Evolutionary conservation across 2,888 invertebrate species (phyloP), one percentile per base, ranked within the genome.

Genomic region (Drosophila leonis): DNA sequence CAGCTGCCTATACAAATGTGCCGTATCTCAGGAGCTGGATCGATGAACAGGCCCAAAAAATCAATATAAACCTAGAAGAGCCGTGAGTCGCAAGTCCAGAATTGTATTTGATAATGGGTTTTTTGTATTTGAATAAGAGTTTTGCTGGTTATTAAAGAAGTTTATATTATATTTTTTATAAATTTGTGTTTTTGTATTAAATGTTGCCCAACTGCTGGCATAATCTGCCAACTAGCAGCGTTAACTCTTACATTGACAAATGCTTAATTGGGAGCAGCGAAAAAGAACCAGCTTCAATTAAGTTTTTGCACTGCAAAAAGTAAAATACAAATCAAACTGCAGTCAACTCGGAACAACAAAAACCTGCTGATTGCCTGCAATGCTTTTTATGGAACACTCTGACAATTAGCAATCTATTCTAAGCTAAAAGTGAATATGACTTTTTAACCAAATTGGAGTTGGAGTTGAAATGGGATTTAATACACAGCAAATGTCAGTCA

Each of bases 1-100:
- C 96, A 0, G 96, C 96, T 0, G 96, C 96, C 0, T 97, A 97
- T 86, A 95, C 95, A 0, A 95, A 96, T 88, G 94, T 97, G 0
- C 94, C 95, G 0, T 88, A 93, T 35, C 93, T 95, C 3, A 93
- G 95, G 0, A 91, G 92, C 31, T 97, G 97, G 97, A 95, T 97
- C 74, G 95, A 95, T 78, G 74, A 79, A 1, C 61, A 81, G 37
- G 39, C 74, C 1, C 42, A 60, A 0, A 70, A 62, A 24, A 67
- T 64, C n/a, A 72, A 71, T 9, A 31, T 91, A 0, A 59, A 74
- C 1, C 29, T 72, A 1, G 62, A 54, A 5, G 31, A 41, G 0
- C 29, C 18, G 0, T 49, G 24, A 44, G 48, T n/a, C 0, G 0
- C 6, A 5, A 4, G 1, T 3, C 1, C 6, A 29, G 10, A 48